These are phyloP conservation scores for Lycia hirtaria DNA, from an alignment of 2,888 invertebrate species.

Conservation along the genomic window DNA sequence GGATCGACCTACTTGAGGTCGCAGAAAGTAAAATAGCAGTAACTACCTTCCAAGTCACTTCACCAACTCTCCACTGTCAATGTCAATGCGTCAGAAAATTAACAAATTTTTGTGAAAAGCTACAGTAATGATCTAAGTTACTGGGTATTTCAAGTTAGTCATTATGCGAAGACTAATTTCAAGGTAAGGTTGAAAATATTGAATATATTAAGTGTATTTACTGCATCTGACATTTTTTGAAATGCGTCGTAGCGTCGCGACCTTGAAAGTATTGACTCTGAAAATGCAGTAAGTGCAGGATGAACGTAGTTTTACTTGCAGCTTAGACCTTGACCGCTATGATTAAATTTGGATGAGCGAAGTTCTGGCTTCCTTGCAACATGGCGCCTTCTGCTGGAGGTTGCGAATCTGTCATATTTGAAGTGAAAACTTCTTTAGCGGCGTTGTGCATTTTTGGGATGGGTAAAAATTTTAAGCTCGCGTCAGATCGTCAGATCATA, in stretches of 20 bases:
- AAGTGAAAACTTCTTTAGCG: too few species aligned
- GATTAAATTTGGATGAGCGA: background rate
- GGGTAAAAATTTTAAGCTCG: too few species aligned
- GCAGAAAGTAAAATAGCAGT: slow-evolving; percentile 42
- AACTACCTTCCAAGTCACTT: slow-evolving; percentile 51
- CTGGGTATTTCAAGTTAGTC: slow-evolving; percentile 19
- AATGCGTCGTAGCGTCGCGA: slow-evolving; percentile 1
- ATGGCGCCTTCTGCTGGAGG: background rate
- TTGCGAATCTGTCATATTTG: too few species aligned
- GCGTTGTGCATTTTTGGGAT: too few species aligned
- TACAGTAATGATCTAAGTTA: background rate
- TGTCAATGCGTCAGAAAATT: slow-evolving; percentile 40
- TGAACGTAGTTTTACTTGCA: slow-evolving; percentile 2
- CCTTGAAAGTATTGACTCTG: slow-evolving; percentile 16
- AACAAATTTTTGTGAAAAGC: slow-evolving; percentile 19
- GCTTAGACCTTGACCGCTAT: slow-evolving; percentile 4
- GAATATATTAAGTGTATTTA: slow-evolving; percentile 3
- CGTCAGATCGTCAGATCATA: too few species aligned
- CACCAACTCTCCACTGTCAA: slow-evolving; percentile 36
- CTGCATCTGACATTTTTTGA: slow-evolving; percentile 5
- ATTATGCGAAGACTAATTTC: slow-evolving; percentile 5
- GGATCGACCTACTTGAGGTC: slow-evolving; percentile 55
- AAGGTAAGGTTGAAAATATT: slow-evolving; percentile 17
- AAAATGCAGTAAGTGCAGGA: slow-evolving; percentile 16
- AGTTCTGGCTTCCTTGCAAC: background rate